phyloP scores from a whole-genome alignment of 2,888 invertebrate species.

The Pristionchus fissidentatus region DNA sequence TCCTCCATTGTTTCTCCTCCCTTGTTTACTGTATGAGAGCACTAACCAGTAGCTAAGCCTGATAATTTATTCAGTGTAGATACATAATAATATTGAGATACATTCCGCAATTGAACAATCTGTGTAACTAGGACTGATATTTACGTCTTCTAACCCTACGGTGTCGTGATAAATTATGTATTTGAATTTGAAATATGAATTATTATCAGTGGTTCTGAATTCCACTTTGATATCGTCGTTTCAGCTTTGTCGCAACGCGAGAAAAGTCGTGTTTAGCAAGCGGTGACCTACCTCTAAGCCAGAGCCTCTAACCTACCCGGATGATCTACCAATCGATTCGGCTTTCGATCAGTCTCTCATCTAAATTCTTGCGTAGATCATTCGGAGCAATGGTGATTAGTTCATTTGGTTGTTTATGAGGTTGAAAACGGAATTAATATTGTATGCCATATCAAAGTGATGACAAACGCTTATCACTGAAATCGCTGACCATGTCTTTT shows the following conservation, averaged over 20 bases:
- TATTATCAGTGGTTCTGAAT: background rate
- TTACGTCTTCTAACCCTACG: background rate
- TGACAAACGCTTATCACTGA: slow-evolving; percentile 17
- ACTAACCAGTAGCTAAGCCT: too few species aligned
- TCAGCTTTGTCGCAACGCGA: background rate
- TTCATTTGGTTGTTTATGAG: slow-evolving; percentile 21
- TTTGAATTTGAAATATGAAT: background rate
- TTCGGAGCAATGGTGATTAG: background rate
- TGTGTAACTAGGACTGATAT: background rate
- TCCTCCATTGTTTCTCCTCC: too few species aligned
- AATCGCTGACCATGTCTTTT: slow-evolving; percentile 2
- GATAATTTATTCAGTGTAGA: background rate
- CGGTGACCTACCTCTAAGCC: background rate
- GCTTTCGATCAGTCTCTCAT: background rate
- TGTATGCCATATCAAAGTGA: background rate
- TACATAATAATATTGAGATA: slow-evolving; percentile 14
- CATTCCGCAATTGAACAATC: slow-evolving; percentile 15
- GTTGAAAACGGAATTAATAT: too few species aligned
- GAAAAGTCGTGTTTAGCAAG: background rate
- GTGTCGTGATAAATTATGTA: background rate
- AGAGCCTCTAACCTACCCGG: background rate
- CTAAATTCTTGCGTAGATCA: background rate
- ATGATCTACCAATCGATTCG: slow-evolving; percentile 14
- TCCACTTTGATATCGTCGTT: background rate
- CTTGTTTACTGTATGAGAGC: too few species aligned